phyloP scores from a whole-genome alignment of 2,113 vertebrate species.

The Bos taurus region ARS-UCD2.0 NC_037328.1:124653001-124653500 shows the following conservation, averaged over 20 bases:
- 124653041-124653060: not conserved
- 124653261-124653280: not conserved
- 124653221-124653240: not conserved
- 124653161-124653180: not conserved
- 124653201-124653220: not conserved
- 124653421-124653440: not conserved
- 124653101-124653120: not conserved
- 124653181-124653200: not conserved
- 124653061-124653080: not conserved
- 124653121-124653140: not conserved
- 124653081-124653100: not conserved
- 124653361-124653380: not conserved
- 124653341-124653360: not conserved
- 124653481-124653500: not conserved
- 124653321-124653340: not conserved
- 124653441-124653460: not conserved
- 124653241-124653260: not conserved
- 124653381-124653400: not conserved
- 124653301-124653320: not conserved
- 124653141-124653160: not conserved
- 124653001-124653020: not conserved
- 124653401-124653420: not conserved
- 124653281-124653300: not conserved
- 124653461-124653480: not conserved
- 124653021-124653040: not conserved